phyloP scores from a whole-genome alignment of 2,888 invertebrate species.

The Cordilura impudica region DNA sequence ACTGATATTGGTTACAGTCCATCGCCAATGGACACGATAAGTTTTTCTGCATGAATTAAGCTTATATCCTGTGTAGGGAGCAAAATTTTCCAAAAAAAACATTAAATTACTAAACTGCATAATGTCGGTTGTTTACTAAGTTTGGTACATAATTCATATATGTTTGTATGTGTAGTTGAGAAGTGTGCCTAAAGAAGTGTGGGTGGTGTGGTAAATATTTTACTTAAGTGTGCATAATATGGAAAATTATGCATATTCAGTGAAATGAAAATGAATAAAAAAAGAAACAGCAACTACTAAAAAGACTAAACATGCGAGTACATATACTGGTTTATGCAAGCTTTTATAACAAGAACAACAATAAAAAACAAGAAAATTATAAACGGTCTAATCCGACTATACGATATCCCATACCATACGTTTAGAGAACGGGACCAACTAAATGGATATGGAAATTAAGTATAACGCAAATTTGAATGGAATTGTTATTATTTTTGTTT shows the following conservation, averaged over 20 bases:
- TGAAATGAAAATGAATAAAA: slow-evolving; percentile 45
- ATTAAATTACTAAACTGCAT: too few relatives aligned
- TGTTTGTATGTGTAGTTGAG: not conserved
- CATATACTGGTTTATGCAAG: not conserved
- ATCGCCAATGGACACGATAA: too few relatives aligned
- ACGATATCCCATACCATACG: too few relatives aligned
- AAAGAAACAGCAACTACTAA: slow-evolving; percentile 22
- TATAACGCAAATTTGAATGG: too few relatives aligned
- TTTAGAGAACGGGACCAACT: too few relatives aligned
- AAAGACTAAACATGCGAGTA: not conserved
- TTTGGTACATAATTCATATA: too few relatives aligned
- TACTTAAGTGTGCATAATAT: slow-evolving; percentile 58
- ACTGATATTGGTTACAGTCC: too few relatives aligned
- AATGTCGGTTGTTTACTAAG: not conserved
- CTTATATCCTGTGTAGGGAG: too few relatives aligned
- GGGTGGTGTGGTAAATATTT: slow-evolving; percentile 21
- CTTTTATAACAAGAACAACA: not conserved
- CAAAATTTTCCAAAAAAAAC: too few relatives aligned
- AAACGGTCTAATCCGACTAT: too few relatives aligned
- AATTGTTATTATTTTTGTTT: too few relatives aligned
- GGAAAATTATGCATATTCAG: slow-evolving; percentile 57
- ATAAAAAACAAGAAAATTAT: not conserved
- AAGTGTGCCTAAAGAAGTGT: not conserved
- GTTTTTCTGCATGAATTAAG: not conserved
- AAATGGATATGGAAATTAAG: too few relatives aligned